Base-by-base conservation (phyloP, 2,113 vertebrate genomes). In the Heterochromis multidens region DNA sequence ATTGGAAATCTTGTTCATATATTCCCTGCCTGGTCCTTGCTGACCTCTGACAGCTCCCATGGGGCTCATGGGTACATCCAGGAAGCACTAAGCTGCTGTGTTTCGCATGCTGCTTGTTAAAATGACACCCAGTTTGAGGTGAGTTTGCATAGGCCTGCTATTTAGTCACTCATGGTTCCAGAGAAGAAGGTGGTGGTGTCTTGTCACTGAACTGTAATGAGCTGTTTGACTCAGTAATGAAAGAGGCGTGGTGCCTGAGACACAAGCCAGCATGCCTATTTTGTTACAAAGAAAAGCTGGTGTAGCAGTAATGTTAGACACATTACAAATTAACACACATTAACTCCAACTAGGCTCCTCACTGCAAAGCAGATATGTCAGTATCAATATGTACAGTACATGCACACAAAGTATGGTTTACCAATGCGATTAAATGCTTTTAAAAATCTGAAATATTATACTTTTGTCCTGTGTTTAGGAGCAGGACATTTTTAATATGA, bases 1-100 rank as follows among this genome's bases (percentile, higher is more conserved):
- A 95, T 96, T 96, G 94, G 96, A 97, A 96, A 94, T 89, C 95
- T 84, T 92, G 94, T 96, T 96, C 94, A 79, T 95, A 94, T 96
- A 95, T 97, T 96, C 95, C 81, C 94, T 91, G 92, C 91, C 91
- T 88, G 14, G 82, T 95, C 91, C 92, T 93, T 82, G 86, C 94
- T 91, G 95, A 96, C 95, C 91, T 95, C 94, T 94, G 94, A 96
- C 93, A 93, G 90, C 86, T 95, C 94, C 93, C 95, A 90, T 85
- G 95, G 94, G 96, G 92, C 92, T 96, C 90, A 74, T 93, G 86
- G 92, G 93, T 90, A 93, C 87, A 90, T 95, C 95, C 85, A 94
- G 76, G 89, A 93, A 94, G 77, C 54, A 13, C 86, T 77, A 33
- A 83, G 62, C 57, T 17, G 83, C 81, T 86, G 57, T 90, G 40